Evolutionary conservation across 2,797 vertebrate species (phyloP), one percentile per base, ranked within the genome.

Genomic region (Hydrophis major): DNA sequence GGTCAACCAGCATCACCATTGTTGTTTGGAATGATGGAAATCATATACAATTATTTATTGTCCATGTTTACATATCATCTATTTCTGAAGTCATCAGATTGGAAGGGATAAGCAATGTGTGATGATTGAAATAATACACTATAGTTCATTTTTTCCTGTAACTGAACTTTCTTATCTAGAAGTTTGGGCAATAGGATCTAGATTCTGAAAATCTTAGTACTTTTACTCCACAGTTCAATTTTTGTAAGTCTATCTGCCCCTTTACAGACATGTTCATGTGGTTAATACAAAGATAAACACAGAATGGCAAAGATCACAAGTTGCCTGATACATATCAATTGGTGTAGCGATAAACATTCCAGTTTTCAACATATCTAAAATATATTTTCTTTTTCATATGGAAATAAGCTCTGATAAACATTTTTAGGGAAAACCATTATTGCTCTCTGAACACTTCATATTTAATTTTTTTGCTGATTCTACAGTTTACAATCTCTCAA

Each of bases 291-390:
- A 47, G 90, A 94, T 93, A 93, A 2, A 83, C 90, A 86, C 55
- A 89, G 10, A 94, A 28, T 37, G 86, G 59, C 22, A 10, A 18
- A 55, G 95, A 42, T 50, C 4, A 0, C 28, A 6, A 8, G 86
- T 32, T 0, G 0, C 59, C 92, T 91, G 16, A 89, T 91, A 89
- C 56, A 94, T 94, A 55, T 88, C 94, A 25, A 28, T 92, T 92
- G 92, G 93, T 93, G 89, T 87, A 53, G 94, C 69, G 42, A 69
- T 86, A 91, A 94, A 74, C 60, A 5, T 55, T 86, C 69, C 57
- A 74, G 56, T 27, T 89, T 6, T 25, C 89, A 69, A 57, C 6
- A 4, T 27, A 53, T 53, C 83, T 83, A 60, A 53, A 87, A 56
- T 4, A 3, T 16, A 69, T 69, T 32, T 69, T 69, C 66, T 69